Evolutionary conservation across 2,113 vertebrate species (phyloP).

Genomic region (Murina feae): DNA sequence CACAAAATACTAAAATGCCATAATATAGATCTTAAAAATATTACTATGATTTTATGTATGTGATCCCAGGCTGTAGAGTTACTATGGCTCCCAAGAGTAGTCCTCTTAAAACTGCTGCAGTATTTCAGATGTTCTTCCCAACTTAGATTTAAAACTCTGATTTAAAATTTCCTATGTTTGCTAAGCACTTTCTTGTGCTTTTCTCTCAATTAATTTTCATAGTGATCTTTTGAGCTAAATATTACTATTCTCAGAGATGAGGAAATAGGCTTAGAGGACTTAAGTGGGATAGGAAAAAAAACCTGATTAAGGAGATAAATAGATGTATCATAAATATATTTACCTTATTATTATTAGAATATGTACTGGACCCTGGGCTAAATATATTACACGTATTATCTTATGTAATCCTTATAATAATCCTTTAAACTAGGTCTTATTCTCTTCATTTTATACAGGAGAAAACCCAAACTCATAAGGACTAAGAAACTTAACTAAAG

Average conservation of each 20-base stretch:
- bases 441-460: background rate
- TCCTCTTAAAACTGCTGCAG: background rate
- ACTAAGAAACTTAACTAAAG: background rate
- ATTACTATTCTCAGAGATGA: slow-evolving; percentile 9
- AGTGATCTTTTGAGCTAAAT: background rate
- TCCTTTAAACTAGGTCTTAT: background rate
- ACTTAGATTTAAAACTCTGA: slow-evolving; percentile 16
- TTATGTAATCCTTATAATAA: background rate
- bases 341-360: background rate
- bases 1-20: background rate
- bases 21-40: background rate
- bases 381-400: background rate
- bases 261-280: background rate
- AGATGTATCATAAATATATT: background rate
- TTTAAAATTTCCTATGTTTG: slow-evolving; percentile 1
- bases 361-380: background rate
- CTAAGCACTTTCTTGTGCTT: background rate
- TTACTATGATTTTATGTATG: background rate
- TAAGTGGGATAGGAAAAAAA: background rate
- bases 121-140: background rate
- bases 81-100: background rate
- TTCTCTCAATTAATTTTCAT: slow-evolving; percentile 44
- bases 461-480: background rate
- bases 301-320: background rate
- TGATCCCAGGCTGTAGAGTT: background rate